phyloP scores from a whole-genome alignment of 2,113 vertebrate genomes.

The Agelaius tricolor region DNA sequence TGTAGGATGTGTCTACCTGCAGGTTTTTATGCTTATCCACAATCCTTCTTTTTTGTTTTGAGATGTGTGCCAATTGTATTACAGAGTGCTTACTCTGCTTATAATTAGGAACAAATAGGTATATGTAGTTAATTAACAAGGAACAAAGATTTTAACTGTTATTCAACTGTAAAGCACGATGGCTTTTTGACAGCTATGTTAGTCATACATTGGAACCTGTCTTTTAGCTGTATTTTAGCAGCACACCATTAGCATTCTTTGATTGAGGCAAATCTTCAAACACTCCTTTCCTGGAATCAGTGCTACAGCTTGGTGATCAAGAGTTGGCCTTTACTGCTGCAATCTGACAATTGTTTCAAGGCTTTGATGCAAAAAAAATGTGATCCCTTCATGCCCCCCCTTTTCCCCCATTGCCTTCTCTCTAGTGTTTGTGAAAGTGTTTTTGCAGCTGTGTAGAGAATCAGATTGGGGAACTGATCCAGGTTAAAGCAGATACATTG shows the following conservation, averaged over 20 bases:
- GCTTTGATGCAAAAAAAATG: background rate
- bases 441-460: slow-evolving; percentile 31
- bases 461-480: slow-evolving; percentile 6
- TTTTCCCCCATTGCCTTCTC: background rate
- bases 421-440: background rate
- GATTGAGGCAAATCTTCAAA: background rate
- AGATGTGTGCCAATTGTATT: background rate
- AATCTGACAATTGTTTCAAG: background rate
- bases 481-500: slow-evolving; percentile 1
- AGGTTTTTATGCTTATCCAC: background rate
- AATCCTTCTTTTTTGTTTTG: background rate
- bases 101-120: background rate
- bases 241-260: background rate
- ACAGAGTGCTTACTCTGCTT: background rate
- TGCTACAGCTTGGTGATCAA: background rate
- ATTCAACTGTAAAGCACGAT: background rate
- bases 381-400: background rate
- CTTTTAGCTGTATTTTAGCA: background rate
- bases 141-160: background rate
- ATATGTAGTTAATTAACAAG: background rate
- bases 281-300: background rate
- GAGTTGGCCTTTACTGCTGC: background rate
- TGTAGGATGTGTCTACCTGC: background rate
- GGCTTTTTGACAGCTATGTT: background rate
- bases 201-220: background rate